A percentile compares a stretch with the other conserved stretches of the same genome.
Conservation (phyloP, 2,888 invertebrate genomes). For the Harpalus rubripes region DNA sequence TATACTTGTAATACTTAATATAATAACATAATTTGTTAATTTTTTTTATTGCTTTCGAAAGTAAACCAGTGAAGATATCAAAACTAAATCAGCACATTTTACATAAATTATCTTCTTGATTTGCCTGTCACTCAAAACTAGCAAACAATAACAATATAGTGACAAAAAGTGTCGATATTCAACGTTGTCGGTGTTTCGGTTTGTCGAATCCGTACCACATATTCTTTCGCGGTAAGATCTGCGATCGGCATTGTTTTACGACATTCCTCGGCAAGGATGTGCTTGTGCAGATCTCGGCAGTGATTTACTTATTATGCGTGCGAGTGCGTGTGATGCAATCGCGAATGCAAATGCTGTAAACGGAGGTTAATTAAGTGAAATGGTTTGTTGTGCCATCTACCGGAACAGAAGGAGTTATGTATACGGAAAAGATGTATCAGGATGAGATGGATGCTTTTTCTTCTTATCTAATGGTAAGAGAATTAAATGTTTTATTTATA, state of each 20-base stretch:
- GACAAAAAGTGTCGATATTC: no score
- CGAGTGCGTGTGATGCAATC: constrained; percentile 35
- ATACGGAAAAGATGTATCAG: constrained; percentile 10
- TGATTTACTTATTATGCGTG: constrained; percentile 55
- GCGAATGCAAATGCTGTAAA: constrained; percentile 56
- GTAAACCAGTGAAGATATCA: no score
- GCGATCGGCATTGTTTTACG: constrained; percentile 40
- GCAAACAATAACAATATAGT: not conserved
- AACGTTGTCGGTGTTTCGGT: not conserved
- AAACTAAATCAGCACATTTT: no score
- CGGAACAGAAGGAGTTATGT: constrained; percentile 42
- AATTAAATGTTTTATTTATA: not conserved
- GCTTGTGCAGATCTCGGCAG: constrained; percentile 30
- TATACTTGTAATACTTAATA: no score
- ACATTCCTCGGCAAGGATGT: constrained; percentile 31
- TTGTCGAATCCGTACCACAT: not conserved
- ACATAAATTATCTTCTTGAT: no score
- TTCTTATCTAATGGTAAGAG: not conserved
- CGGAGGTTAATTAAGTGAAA: constrained; percentile 59
- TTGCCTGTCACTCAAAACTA: no score
- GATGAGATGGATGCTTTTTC: not conserved
- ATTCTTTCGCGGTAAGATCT: not conserved
- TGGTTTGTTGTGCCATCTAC: constrained; percentile 51
- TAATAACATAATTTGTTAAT: no score
- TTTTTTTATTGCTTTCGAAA: no score